phyloP scores from a whole-genome alignment of 2,888 invertebrate genomes.

The Eudemis profundana region DNA sequence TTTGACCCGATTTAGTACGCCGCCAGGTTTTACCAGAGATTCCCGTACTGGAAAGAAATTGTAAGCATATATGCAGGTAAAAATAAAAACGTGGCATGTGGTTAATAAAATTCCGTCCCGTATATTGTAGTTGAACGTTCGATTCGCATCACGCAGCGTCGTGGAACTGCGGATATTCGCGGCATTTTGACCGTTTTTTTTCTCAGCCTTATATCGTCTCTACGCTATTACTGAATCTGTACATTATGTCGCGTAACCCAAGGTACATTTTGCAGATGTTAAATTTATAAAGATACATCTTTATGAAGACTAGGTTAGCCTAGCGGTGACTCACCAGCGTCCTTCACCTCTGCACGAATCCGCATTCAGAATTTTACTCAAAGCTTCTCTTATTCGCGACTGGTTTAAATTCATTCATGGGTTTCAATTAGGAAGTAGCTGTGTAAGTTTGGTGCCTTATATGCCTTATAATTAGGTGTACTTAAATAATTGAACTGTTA shows the following conservation, averaged over 20 bases:
- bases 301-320: constrained; percentile 44
- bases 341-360: constrained; percentile 78
- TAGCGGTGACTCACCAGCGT: constrained; percentile 74
- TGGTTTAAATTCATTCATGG: constrained; percentile 66
- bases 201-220: no score
- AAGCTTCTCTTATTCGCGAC: constrained; percentile 62
- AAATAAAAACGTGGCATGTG: constrained; percentile 20
- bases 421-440: not conserved
- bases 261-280: not conserved
- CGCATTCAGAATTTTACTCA: constrained; percentile 69
- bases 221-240: no score
- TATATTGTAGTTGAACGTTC: constrained; percentile 18
- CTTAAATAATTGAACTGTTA: no score
- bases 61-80: constrained; percentile 14
- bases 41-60: not conserved
- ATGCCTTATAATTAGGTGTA: no score
- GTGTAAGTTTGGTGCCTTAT: not conserved
- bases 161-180: constrained; percentile 52
- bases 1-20: not conserved
- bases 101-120: constrained; percentile 30
- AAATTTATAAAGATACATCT: constrained; percentile 1
- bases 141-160: constrained; percentile 33
- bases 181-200: constrained; percentile 56
- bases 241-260: no score
- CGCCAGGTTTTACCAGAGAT: not conserved